Evolutionary conservation across 2,113 vertebrate genomes (phyloP).

Genomic region (Pedetes capensis): DNA sequence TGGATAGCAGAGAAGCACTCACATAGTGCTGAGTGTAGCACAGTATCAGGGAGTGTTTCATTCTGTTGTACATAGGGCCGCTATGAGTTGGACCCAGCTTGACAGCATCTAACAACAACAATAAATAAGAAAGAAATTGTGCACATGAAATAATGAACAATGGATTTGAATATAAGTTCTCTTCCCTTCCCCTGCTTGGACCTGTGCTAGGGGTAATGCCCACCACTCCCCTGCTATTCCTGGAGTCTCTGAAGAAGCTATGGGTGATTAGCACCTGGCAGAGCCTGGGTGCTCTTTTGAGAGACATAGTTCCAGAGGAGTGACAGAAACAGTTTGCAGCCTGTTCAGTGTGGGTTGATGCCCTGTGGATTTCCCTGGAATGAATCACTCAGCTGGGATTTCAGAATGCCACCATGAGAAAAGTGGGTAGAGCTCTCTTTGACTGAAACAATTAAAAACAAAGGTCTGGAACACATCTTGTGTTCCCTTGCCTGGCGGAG

Average conservation of each 20-base stretch:
- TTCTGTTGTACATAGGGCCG: too few relatives aligned
- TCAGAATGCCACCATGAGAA: conserved; percentile 68
- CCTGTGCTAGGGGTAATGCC: not conserved
- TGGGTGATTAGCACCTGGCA: not conserved
- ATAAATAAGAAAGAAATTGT: not conserved
- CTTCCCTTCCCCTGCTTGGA: not conserved
- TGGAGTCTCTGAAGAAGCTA: not conserved
- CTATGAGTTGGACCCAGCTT: too few relatives aligned
- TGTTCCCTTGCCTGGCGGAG: conserved; percentile 74
- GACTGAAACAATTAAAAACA: conserved; percentile 78
- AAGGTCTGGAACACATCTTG: conserved; percentile 77
- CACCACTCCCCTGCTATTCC: not conserved
- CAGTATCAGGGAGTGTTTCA: too few relatives aligned
- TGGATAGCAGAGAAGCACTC: too few relatives aligned
- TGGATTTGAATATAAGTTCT: not conserved
- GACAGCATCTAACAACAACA: too few relatives aligned
- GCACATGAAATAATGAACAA: not conserved
- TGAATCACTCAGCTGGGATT: conserved; percentile 78
- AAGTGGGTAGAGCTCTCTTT: conserved; percentile 78
- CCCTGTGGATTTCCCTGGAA: conserved; percentile 70
- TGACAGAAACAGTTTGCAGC: not conserved
- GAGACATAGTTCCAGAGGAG: not conserved
- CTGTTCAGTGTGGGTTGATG: conserved; percentile 63
- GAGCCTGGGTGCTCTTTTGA: not conserved
- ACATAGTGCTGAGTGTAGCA: too few relatives aligned